Base-by-base conservation (phyloP, 2,888 invertebrate species). In the Idaea biselata region DNA sequence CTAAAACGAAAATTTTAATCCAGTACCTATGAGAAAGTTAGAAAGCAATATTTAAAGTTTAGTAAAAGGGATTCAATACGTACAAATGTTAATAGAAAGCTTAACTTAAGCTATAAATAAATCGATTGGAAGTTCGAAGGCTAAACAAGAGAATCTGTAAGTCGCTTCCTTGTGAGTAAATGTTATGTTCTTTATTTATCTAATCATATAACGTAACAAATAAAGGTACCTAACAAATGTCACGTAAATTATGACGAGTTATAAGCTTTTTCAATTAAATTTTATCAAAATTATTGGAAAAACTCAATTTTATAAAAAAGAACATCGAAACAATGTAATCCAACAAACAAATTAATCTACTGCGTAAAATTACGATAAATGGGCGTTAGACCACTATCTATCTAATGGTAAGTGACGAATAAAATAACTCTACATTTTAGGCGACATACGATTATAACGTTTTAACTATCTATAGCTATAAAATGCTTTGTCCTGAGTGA, bases 71-170 rank as follows among this genome's bases (percentile, higher is more conserved):
- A 44, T 11, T 7, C 44, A 44, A 44, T 44, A 57, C 33, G 55
- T 54, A 59, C 58, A 7, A 59, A 62, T 58, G 59, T 60, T 64
- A 55, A 33, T 66, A 62, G 69, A 69, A 69, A 71, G 69, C 68
- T 64, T 60, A 62, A 63, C 63, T 56, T 62, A 32, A 60, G 56
- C 62, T 62, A 59, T 59, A 61, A 66, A 63, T 62, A 61, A 66
- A 60, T 60, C 58, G 55, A 67, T 65, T 68, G 66, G 67, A 60
- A 68, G 71, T 65, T 69, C 66, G 66, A 64, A 69, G 65, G 67
- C 18, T 11, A n/a, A 56, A 63, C 33, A 60, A 60, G 32, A 8
- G 31, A 33, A 56, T 44, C 56, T 31, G 25, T 59, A 54, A 59
- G 6, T 25, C 11, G 16, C 18, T 25, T 18, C 18, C 56, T 32